Evolutionary conservation across 2,888 invertebrate genomes (phyloP).

Genomic region (Drosophila multiciliata): DNA sequence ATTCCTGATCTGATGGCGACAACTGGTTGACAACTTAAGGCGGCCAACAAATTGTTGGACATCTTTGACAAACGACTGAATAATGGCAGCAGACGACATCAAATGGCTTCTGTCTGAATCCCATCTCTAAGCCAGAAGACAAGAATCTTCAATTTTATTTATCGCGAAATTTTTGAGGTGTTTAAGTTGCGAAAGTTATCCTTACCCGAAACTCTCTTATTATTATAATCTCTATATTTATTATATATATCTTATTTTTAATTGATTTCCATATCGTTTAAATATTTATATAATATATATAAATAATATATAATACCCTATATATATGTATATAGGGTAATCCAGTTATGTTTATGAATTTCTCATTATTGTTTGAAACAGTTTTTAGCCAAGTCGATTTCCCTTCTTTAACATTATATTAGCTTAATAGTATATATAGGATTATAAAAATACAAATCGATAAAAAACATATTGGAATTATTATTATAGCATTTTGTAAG

Average conservation of each 20-base stretch:
- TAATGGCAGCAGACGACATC: background rate
- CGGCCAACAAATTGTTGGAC: background rate
- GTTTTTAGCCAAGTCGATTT: too few species aligned
- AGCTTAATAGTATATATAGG: background rate
- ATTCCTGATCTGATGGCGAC: background rate
- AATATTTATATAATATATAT: too few species aligned
- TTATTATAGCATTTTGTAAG: background rate
- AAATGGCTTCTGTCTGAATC: background rate
- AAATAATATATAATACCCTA: too few species aligned
- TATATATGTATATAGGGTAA: too few species aligned
- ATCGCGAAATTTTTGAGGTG: background rate
- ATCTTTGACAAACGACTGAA: background rate
- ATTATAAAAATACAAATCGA: background rate
- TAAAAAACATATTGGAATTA: background rate
- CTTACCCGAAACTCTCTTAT: background rate
- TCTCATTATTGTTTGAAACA: too few species aligned
- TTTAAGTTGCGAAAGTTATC: background rate
- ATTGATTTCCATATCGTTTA: too few species aligned
- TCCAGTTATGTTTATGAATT: too few species aligned
- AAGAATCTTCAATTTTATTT: background rate
- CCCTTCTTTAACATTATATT: background rate
- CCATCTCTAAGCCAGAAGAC: background rate
- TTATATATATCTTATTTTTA: background rate
- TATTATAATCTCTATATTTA: too few species aligned
- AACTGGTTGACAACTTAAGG: background rate